phyloP scores from a whole-genome alignment of 2,797 vertebrate species.

The Buceros bicornis region DNA sequence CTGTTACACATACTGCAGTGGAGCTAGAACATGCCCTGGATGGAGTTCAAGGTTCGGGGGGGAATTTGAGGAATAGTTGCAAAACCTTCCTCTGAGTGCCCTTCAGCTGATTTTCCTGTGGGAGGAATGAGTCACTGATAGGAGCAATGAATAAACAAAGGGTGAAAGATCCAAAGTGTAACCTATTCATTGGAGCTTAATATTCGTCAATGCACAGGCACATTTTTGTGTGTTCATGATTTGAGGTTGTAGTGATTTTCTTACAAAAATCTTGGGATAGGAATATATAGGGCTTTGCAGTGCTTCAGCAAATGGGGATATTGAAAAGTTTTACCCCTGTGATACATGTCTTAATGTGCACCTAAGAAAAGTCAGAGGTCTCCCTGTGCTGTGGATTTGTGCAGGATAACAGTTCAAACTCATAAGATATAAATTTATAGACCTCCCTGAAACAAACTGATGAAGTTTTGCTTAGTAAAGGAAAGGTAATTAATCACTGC shows the following conservation, averaged over 20 bases:
- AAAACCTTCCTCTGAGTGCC: background rate
- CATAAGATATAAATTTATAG: background rate
- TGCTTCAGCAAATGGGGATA: background rate
- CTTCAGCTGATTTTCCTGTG: background rate
- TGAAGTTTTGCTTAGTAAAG: background rate
- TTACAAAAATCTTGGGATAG: background rate
- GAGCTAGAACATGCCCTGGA: background rate
- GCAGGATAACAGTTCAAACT: background rate
- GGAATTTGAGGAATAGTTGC: background rate
- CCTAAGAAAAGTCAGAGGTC: background rate
- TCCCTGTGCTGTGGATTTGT: background rate
- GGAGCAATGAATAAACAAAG: background rate
- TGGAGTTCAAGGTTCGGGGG: background rate
- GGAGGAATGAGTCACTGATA: constrained; percentile 30
- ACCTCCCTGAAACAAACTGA: background rate
- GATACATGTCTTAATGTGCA: background rate
- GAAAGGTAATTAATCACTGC: background rate
- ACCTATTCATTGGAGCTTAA: background rate
- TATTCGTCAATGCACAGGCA: background rate
- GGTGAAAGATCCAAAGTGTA: background rate
- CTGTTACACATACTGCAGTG: background rate
- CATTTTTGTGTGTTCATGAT: background rate
- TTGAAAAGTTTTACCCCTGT: background rate
- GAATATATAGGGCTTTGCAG: background rate
- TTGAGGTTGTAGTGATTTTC: background rate